A percentile compares a stretch with the other conserved stretches of the same genome.
phyloP scores from a whole-genome alignment of 2,113 vertebrate genomes.

The Neolamprologus fasciatus region DNA sequence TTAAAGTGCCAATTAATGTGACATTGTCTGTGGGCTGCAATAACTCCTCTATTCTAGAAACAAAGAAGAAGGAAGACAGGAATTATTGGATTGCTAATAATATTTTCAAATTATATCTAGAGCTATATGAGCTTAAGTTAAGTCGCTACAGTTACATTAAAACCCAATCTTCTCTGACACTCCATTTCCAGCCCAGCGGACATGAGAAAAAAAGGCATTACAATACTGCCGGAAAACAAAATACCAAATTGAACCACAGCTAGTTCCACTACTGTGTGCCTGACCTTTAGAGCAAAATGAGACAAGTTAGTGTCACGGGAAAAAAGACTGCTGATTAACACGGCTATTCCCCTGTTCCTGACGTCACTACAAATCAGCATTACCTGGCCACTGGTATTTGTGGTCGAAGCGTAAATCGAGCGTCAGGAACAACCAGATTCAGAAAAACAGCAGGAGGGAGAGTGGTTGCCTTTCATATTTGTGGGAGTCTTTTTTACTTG shows the following conservation, averaged over 20 bases:
- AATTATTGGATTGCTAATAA: background rate
- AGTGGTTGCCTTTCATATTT: constrained; percentile 1
- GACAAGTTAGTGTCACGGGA: constrained; percentile 47
- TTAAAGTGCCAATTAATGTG: background rate
- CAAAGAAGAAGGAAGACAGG: background rate
- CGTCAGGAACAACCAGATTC: constrained; percentile 2
- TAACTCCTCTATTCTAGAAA: background rate
- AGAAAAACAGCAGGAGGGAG: constrained; percentile 32
- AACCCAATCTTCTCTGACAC: background rate
- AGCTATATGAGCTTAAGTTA: background rate
- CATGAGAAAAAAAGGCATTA: background rate
- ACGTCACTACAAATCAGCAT: constrained; percentile 46
- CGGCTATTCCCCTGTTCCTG: background rate
- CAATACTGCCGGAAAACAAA: constrained; percentile 23
- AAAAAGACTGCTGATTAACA: constrained; percentile 46
- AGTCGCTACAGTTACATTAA: background rate
- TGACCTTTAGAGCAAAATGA: constrained; percentile 62
- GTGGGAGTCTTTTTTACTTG: background rate
- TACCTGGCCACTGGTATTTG: constrained; percentile 57
- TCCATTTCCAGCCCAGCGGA: background rate
- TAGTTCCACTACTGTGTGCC: constrained; percentile 13
- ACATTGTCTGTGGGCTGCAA: background rate
- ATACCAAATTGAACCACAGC: constrained; percentile 47
- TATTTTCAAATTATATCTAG: background rate
- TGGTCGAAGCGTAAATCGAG: constrained; percentile 8